Percentiles rank a stretch among this genome's conserved stretches.
Conservation (phyloP, 1,140 invertebrate species). For the Colletes latitarsis region DNA sequence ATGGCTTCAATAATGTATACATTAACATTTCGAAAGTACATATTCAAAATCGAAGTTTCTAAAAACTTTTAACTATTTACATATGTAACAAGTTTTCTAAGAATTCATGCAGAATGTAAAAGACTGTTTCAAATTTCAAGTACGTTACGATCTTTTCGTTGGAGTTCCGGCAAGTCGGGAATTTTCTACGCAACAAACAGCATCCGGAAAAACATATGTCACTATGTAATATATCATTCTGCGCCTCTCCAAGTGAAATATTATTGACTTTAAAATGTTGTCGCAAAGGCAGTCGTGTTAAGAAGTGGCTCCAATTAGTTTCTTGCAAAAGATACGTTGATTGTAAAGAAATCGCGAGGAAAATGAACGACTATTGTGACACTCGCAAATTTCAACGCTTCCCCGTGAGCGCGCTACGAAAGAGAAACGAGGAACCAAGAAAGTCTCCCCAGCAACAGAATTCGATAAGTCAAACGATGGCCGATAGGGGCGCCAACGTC, state of each 20-base stretch:
- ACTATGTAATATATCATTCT: not conserved
- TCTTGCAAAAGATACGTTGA: not conserved
- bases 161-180: no score
- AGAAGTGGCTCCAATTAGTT: no score
- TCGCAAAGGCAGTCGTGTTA: no score
- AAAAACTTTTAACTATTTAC: not conserved
- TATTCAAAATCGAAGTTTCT: not conserved
- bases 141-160: no score
- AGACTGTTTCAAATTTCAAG: no score
- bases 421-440: conserved; percentile 29
- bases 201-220: not conserved
- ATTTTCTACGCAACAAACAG: not conserved
- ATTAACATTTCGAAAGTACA: not conserved
- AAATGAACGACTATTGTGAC: not conserved
- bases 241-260: no score
- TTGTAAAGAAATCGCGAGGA: not conserved
- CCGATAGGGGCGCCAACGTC: conserved; percentile 38
- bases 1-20: not conserved
- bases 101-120: no score
- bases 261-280: no score
- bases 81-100: no score
- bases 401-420: not conserved
- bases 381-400: not conserved
- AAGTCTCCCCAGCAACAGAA: conserved; percentile 66
- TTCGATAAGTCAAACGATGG: conserved; percentile 16